Percentiles rank a stretch among this genome's conserved stretches.
Conservation (phyloP, 2,797 vertebrate genomes). For the Coilia nasus region DNA sequence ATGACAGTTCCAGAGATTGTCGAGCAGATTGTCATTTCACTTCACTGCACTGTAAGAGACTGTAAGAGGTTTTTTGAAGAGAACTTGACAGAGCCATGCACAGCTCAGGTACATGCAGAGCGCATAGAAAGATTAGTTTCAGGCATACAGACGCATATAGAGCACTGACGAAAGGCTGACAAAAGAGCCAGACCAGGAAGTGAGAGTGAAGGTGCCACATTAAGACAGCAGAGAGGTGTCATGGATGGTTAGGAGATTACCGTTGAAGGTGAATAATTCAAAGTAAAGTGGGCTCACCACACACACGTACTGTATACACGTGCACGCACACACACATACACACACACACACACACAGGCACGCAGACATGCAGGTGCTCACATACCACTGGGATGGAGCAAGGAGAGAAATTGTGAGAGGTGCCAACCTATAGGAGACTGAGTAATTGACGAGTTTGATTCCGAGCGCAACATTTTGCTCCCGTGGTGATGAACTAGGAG, state of each 20-base stretch:
- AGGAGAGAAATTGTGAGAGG: constrained; percentile 90
- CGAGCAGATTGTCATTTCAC: background rate
- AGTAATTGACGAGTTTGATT: constrained; percentile 99
- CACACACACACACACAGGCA: constrained; percentile 44
- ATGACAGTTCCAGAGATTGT: background rate
- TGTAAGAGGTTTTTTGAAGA: background rate
- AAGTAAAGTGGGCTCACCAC: background rate
- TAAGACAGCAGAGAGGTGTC: too few species aligned
- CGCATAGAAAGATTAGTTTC: too few species aligned
- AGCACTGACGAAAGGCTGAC: too few species aligned
- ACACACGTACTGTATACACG: constrained; percentile 41
- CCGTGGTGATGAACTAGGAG: constrained; percentile 99
- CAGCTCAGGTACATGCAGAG: background rate
- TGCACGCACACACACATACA: constrained; percentile 60
- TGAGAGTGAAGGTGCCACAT: too few species aligned
- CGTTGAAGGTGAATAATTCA: constrained; percentile 52
- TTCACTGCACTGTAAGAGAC: constrained; percentile 10
- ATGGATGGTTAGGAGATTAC: constrained; percentile 42
- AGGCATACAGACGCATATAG: too few species aligned
- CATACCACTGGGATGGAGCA: constrained; percentile 85
- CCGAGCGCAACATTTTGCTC: constrained; percentile 99
- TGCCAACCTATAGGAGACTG: constrained; percentile 99
- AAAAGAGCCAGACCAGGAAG: too few species aligned
- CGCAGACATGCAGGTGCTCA: constrained; percentile 74
- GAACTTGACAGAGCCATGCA: background rate